Conservation (phyloP, 1,140 invertebrate species). For the Zaprionus vittiger region DNA sequence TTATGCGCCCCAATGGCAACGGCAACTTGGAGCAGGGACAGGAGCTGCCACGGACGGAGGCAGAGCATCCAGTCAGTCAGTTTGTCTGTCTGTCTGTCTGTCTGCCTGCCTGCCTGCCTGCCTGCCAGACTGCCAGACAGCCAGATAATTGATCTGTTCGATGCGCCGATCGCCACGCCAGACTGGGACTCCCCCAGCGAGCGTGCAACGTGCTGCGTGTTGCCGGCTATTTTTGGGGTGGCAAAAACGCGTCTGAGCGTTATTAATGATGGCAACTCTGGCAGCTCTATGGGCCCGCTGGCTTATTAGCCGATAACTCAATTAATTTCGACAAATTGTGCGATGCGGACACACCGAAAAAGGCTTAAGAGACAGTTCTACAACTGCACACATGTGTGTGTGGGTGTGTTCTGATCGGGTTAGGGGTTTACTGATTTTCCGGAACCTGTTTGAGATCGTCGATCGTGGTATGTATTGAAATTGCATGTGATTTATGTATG, state of each 20-base stretch:
- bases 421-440: neutral
- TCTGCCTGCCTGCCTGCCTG: constrained; percentile 5
- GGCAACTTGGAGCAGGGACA: constrained; percentile 7
- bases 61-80: constrained; percentile 8
- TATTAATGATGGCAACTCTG: constrained; percentile 71
- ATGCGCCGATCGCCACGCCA: constrained; percentile 69
- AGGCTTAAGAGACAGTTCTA: constrained; percentile 18
- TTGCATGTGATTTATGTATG: too few relatives aligned
- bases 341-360: constrained; percentile 19
- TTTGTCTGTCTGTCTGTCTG: neutral
- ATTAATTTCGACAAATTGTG: constrained; percentile 76
- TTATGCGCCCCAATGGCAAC: constrained; percentile 45
- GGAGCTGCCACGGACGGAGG: constrained; percentile 6
- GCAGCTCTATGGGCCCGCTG: constrained; percentile 42
- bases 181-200: constrained; percentile 65
- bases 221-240: constrained; percentile 52
- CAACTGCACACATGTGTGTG: neutral
- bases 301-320: constrained; percentile 76
- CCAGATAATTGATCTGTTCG: constrained; percentile 77
- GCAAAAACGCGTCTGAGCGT: constrained; percentile 59
- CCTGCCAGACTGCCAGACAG: constrained; percentile 39
- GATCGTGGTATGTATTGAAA: too few relatives aligned
- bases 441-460: neutral
- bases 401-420: neutral
- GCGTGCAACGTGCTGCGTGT: constrained; percentile 17